Evolutionary conservation across 2,113 vertebrate genomes (phyloP).

Genomic region (Cephalopholis sonnerati): DNA sequence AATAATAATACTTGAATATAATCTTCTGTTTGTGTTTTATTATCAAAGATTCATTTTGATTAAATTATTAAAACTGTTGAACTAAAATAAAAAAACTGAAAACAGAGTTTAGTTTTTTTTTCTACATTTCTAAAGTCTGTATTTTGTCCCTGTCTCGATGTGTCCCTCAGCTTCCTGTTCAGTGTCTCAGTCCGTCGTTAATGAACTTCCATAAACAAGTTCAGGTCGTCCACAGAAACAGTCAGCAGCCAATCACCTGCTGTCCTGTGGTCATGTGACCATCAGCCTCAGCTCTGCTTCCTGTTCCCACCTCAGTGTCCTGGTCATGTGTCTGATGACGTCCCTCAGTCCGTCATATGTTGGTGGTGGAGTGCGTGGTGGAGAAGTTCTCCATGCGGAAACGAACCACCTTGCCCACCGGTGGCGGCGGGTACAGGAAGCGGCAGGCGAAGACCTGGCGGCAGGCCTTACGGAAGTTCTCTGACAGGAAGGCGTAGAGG

Average conservation of each 20-base stretch:
- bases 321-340: accelerated
- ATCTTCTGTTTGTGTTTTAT: too few species aligned
- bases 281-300: background rate
- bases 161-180: background rate
- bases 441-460: constrained; percentile 81
- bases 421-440: constrained; percentile 46
- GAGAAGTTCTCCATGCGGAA: constrained; percentile 87
- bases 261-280: background rate
- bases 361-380: constrained; percentile 83
- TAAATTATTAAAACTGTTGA: too few species aligned
- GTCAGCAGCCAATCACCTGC: background rate
- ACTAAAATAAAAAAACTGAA: background rate
- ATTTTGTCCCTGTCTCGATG: too few species aligned
- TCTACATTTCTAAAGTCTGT: background rate
- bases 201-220: background rate
- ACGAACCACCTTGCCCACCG: constrained; percentile 74
- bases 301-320: background rate
- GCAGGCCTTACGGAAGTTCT: constrained; percentile 89
- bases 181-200: background rate
- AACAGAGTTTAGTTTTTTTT: background rate
- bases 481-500: constrained; percentile 89
- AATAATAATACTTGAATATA: too few species aligned
- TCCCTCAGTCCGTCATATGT: constrained; percentile 27
- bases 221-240: background rate
- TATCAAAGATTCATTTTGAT: too few species aligned